Percentiles rank a stretch among this genome's conserved stretches.
Conservation (phyloP, 2,888 invertebrate species). For the Macrophya annulata region DNA sequence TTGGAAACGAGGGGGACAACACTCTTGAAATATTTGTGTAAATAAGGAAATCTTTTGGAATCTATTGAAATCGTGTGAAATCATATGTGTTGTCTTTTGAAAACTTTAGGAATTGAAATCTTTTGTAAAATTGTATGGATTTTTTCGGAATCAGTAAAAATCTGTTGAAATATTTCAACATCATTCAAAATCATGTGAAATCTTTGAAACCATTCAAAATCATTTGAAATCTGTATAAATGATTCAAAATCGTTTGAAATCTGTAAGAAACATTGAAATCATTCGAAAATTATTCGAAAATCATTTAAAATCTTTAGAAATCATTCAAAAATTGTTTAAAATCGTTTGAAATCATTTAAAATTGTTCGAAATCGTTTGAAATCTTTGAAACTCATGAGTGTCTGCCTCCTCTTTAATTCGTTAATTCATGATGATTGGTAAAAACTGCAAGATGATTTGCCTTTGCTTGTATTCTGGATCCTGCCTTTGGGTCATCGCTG, state of each 20-base stretch:
- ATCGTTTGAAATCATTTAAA: no score
- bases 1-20: background rate
- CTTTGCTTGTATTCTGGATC: constrained; percentile 60
- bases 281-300: no score
- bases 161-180: no score
- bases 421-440: background rate
- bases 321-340: background rate
- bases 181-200: background rate
- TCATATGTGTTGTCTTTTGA: background rate
- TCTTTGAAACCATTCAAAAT: no score
- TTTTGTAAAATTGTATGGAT: background rate
- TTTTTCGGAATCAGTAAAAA: background rate
- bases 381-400: background rate
- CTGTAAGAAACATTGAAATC: no score
- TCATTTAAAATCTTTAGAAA: no score
- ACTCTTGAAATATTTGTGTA: constrained; percentile 29
- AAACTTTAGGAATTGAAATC: background rate
- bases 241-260: background rate
- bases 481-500: constrained; percentile 80
- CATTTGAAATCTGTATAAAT: no score
- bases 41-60: background rate
- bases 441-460: constrained; percentile 52
- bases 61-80: background rate
- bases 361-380: background rate
- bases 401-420: background rate